Evolutionary conservation across 2,113 vertebrate genomes (phyloP).

Genomic region (Grallaria varia): DNA sequence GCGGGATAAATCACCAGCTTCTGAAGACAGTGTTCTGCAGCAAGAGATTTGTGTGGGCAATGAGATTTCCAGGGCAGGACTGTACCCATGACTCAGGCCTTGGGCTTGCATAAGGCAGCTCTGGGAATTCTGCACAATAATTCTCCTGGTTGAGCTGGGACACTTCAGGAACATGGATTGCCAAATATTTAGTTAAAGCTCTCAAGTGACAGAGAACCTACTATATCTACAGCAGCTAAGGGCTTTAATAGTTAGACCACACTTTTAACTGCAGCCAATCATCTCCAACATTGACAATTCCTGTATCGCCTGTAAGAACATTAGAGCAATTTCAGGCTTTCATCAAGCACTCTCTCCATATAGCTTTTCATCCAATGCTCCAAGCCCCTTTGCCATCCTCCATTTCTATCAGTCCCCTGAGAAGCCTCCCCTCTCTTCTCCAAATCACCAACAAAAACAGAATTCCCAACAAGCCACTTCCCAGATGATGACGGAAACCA

Average conservation of each 20-base stretch:
- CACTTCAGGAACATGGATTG: not conserved
- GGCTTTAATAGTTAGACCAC: not conserved
- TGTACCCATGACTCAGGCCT: not conserved
- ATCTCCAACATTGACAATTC: not conserved
- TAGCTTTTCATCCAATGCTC: not conserved
- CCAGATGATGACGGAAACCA: not conserved
- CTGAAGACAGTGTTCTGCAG: not conserved
- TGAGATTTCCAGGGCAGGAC: not conserved
- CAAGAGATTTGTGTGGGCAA: not conserved
- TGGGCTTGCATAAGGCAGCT: not conserved
- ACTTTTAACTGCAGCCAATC: not conserved
- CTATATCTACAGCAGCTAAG: not conserved
- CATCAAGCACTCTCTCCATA: not conserved
- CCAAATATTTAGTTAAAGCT: slow-evolving; percentile 38
- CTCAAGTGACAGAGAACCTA: not conserved
- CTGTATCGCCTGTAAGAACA: not conserved
- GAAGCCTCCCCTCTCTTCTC: not conserved
- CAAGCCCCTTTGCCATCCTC: not conserved
- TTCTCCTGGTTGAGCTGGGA: not conserved
- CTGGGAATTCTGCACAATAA: not conserved
- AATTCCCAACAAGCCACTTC: not conserved
- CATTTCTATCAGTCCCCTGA: not conserved
- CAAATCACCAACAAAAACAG: not conserved
- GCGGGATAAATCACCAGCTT: not conserved
- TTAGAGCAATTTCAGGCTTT: not conserved